Evolutionary conservation across 2,888 invertebrate species (phyloP).

Genomic region (Cheiracanthium punctorium): DNA sequence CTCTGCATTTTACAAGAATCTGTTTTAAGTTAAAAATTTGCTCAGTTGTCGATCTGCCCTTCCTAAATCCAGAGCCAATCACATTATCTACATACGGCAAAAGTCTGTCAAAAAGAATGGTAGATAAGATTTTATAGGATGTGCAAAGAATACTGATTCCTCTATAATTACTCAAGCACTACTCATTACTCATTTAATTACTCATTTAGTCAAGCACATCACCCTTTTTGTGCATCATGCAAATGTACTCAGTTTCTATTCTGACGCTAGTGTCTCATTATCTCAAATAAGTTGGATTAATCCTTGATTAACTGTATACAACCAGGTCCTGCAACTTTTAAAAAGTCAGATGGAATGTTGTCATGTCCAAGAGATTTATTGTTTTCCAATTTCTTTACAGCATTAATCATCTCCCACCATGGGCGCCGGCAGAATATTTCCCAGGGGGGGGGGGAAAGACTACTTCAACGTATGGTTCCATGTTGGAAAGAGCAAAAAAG

Average conservation of each 20-base stretch:
- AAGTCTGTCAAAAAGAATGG: not conserved
- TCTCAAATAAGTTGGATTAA: not conserved
- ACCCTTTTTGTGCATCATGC: slow-evolving; percentile 2
- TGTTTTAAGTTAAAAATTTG: not conserved
- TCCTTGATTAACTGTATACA: not conserved
- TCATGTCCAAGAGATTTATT: not conserved
- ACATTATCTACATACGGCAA: not conserved
- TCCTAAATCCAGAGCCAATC: not conserved
- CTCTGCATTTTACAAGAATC: not conserved
- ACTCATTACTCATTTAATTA: too few relatives aligned
- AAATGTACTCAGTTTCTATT: not conserved
- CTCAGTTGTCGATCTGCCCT: not conserved
- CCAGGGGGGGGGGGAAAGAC: too few relatives aligned
- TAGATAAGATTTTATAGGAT: not conserved
- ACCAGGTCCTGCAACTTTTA: not conserved
- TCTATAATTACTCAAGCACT: not conserved
- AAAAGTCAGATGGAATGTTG: not conserved
- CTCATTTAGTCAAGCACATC: not conserved
- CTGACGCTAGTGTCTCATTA: not conserved
- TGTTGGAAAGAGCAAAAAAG: too few relatives aligned
- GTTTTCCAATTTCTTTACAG: not conserved
- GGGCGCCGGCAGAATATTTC: too few relatives aligned
- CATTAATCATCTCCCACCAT: not conserved
- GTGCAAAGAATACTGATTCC: not conserved
- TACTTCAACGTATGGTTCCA: too few relatives aligned